Percentiles rank a stretch among this genome's conserved stretches.
Conservation (phyloP, 2,888 invertebrate genomes). For the Synergus itoensis region DNA sequence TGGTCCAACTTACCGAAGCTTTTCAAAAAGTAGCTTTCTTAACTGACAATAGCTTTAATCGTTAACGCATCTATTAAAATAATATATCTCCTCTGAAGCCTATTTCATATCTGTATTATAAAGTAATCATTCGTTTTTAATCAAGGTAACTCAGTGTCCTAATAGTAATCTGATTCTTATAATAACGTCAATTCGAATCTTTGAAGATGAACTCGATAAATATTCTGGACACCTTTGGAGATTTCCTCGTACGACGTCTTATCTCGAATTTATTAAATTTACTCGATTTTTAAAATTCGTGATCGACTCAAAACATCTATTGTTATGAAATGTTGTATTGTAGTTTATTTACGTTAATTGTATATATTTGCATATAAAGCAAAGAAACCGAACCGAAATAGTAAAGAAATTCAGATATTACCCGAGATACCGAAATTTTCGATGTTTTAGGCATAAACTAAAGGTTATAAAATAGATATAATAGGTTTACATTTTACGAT, state of each 20-base stretch:
- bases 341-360: slow-evolving; percentile 40
- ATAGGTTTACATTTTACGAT: slow-evolving; percentile 16
- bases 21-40: slow-evolving; percentile 44
- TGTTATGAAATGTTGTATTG: slow-evolving; percentile 27
- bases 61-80: slow-evolving; percentile 52
- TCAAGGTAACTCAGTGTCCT: slow-evolving; percentile 47
- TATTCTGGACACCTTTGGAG: slow-evolving; percentile 42
- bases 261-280: slow-evolving; percentile 34
- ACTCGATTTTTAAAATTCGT: slow-evolving; percentile 13
- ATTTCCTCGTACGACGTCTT: slow-evolving; percentile 16
- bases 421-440: slow-evolving; percentile 7
- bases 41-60: slow-evolving; percentile 50
- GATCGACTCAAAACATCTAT: slow-evolving; percentile 10
- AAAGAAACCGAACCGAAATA: slow-evolving; percentile 45
- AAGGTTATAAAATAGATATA: slow-evolving; percentile 10
- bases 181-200: slow-evolving; percentile 42
- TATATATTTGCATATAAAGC: slow-evolving; percentile 39
- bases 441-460: slow-evolving; percentile 10
- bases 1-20: not conserved
- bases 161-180: slow-evolving; percentile 11
- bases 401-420: slow-evolving; percentile 1
- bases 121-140: slow-evolving; percentile 44
- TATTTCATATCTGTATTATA: slow-evolving; percentile 45
- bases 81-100: slow-evolving; percentile 52
- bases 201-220: slow-evolving; percentile 44